Base-by-base conservation (phyloP, 2,797 vertebrate species). In the Sylvia borin region DNA sequence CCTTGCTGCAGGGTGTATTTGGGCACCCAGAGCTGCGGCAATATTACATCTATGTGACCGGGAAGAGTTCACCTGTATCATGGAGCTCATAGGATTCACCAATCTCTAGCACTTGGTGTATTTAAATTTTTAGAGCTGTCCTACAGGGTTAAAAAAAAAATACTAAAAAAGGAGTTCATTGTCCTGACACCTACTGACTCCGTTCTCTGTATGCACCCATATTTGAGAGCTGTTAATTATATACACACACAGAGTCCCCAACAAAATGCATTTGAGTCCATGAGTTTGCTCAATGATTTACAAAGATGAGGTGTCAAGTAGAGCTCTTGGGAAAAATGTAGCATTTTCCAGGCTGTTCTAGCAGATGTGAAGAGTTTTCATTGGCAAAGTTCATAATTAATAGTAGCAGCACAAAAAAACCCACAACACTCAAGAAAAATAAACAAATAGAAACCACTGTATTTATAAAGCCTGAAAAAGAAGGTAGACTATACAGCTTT, bases 1-100 rank as follows among this genome's bases (percentile, higher is more conserved):
- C 40, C 29, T 47, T 1, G 0, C 34, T 74, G 21, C 21, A 60
- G n/a, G 11, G 9, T 43, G 9, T 21, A 48, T 40, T 7, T 36
- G 34, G 29, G 17, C 8, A 71, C 13, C 4, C n/a, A 60, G 18
- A 54, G 60, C 18, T 55, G 42, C 42, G 65, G 38, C 47, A 58
- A 31, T 13, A 64, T 55, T 51, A 16, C 24, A 60, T 20, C 24
- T 7, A 38, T 9, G 24, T 7, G 14, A 38, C 2, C 18, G 24
- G 11, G 24, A 71, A 72, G 22, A 80, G 22, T 3, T 73, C 21
- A n/a, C 19, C 16, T 14, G 3, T 6, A 19, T 50, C 54, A n/a
- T 43, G 40, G 92, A 72, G 53, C 29, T 82, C 55, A 68, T 5
- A 14, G 50, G 38, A 76, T 48, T 64, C 51, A 72, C 6, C 48